Base-by-base conservation (phyloP, 2,797 vertebrate species). In the Hippoglossus hippoglossus region DNA sequence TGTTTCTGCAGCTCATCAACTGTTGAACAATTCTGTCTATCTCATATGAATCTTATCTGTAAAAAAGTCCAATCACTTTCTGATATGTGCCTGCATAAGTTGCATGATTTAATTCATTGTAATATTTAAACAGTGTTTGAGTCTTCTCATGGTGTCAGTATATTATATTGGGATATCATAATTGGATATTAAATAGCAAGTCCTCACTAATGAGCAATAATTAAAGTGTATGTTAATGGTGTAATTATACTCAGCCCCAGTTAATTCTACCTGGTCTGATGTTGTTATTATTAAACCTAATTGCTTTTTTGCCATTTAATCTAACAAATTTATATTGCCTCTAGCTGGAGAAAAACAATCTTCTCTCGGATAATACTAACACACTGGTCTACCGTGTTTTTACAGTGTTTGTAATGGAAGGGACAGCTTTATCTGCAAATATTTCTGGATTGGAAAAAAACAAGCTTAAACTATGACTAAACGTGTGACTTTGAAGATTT, bases 401-500 rank as follows among this genome's bases (percentile, higher is more conserved):
- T 4, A 39, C n/a, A 21, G 24, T 67, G 39, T 22, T 67, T 57
- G 71, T 8, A 74, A 54, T 59, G 7, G 71, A 55, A 57, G 5
- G 6, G 9, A 55, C 25, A 67, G 46, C 52, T 18, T 11, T 57
- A 25, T 51, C 8, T 28, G 1, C 63, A 75, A 52, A 73, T 55
- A 28, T 62, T 49, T 75, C 34, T 0, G 5, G 50, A 58, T 10
- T 12, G 6, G 10, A 55, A 55, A 18, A 26, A 39, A 25, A 21
- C 18, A 67, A 39, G 8, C 18, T 49, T 63, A 28, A 63, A 55
- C 51, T 66, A 47, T 50, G 49, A 63, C 63, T 57, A 52, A 54
- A 83, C 26, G 19, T 61, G 26, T 25, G 54, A 66, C 79, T 79
- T 75, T 79, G 62, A 76, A 72, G 66, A 78, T 77, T 39, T 44